A percentile compares a stretch with the other conserved stretches of the same genome.
Conservation (phyloP, 2,888 invertebrate species). For the Blomia tropicalis region DNA sequence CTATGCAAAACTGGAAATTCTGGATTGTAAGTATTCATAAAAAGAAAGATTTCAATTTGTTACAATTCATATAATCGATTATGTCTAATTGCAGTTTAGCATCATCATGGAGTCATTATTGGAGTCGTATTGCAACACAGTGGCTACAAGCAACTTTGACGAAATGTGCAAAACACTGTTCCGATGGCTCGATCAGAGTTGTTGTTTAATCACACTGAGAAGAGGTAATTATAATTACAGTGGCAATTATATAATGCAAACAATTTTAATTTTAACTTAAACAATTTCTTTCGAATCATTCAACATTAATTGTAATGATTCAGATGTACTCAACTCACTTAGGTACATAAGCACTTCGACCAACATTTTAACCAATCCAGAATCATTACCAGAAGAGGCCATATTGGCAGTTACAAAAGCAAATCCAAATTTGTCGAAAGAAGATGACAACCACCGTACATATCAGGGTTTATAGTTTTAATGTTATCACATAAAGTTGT, state of each 20-base stretch:
- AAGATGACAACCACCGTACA: not conserved
- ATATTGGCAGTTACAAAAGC: slow-evolving; percentile 49
- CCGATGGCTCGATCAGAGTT: slow-evolving; percentile 90
- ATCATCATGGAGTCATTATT: slow-evolving; percentile 73
- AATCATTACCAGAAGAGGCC: slow-evolving; percentile 73
- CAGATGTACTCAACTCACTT: slow-evolving; percentile 79
- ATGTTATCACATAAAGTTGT: no score
- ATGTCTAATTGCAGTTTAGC: slow-evolving; percentile 60
- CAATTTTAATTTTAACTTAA: not conserved
- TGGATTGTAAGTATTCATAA: slow-evolving; percentile 66
- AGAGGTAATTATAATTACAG: slow-evolving; percentile 50
- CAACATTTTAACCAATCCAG: slow-evolving; percentile 75
- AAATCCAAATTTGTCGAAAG: not conserved
- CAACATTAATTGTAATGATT: slow-evolving; percentile 29
- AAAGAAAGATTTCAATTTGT: not conserved
- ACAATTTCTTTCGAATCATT: not conserved
- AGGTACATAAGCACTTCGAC: slow-evolving; percentile 77
- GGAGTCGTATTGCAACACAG: slow-evolving; percentile 74
- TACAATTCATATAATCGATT: not conserved
- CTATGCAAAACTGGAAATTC: slow-evolving; percentile 87
- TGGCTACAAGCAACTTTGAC: slow-evolving; percentile 73
- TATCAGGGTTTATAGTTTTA: no score
- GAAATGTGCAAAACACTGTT: slow-evolving; percentile 80
- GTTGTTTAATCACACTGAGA: slow-evolving; percentile 77
- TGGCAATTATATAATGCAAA: not conserved